A percentile compares a stretch with the other conserved stretches of the same genome.
Evolutionary conservation across 2,888 invertebrate genomes (phyloP).

Genomic region (Sylvicola cinctus): DNA sequence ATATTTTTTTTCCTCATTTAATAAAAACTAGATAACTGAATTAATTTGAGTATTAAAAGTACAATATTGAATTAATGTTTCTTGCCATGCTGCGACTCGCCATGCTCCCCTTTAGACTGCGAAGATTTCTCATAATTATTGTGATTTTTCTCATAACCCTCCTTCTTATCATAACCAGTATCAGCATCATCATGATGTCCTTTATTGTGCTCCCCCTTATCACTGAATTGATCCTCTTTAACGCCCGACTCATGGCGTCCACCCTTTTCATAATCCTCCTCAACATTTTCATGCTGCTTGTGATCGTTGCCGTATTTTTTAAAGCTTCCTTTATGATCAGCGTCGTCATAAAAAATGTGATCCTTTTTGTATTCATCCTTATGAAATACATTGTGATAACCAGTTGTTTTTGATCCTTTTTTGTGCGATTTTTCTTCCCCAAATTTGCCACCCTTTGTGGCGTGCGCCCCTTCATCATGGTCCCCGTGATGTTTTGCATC

Average conservation of each 20-base stretch:
- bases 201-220: conserved; percentile 62
- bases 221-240: conserved; percentile 60
- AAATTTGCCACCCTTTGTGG: conserved; percentile 59
- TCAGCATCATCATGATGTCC: conserved; percentile 68
- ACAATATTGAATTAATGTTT: too few species aligned
- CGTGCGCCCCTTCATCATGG: conserved; percentile 57
- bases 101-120: too few species aligned
- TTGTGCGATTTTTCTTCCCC: conserved; percentile 70
- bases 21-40: too few species aligned
- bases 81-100: too few species aligned
- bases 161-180: conserved; percentile 60
- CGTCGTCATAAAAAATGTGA: conserved; percentile 75
- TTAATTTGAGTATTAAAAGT: too few species aligned
- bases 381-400: conserved; percentile 68
- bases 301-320: conserved; percentile 63
- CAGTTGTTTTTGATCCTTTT: conserved; percentile 65
- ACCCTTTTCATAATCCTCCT: conserved; percentile 63
- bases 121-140: conserved; percentile 49
- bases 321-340: conserved; percentile 66
- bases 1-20: too few species aligned
- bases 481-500: conserved; percentile 54
- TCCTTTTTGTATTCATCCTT: conserved; percentile 76
- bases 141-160: conserved; percentile 56
- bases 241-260: conserved; percentile 58
- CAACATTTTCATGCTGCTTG: conserved; percentile 56